Conservation (phyloP, 2,888 invertebrate species). For the Limnephilus auricula region DNA sequence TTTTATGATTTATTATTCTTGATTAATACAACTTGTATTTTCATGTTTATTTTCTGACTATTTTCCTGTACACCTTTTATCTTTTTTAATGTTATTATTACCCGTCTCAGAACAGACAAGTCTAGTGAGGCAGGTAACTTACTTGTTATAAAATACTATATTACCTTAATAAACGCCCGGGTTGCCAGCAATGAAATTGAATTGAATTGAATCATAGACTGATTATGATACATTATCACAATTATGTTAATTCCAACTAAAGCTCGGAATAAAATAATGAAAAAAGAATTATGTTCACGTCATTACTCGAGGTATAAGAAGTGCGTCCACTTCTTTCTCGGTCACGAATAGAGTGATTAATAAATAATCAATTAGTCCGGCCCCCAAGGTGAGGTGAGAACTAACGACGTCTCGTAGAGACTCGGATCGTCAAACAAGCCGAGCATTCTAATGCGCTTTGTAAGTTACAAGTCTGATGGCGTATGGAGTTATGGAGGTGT, state of each 20-base stretch:
- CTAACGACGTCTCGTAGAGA: neutral
- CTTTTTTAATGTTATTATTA: too few relatives aligned
- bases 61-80: too few relatives aligned
- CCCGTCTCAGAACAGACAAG: too few relatives aligned
- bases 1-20: too few relatives aligned
- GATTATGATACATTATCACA: too few relatives aligned
- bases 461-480: neutral
- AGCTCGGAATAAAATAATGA: neutral
- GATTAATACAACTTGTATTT: too few relatives aligned
- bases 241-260: neutral
- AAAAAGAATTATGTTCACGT: neutral
- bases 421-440: neutral
- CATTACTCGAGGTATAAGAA: neutral
- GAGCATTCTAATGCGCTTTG: neutral
- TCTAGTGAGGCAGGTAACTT: too few relatives aligned
- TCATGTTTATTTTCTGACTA: too few relatives aligned
- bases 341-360: conserved; percentile 4
- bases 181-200: too few relatives aligned
- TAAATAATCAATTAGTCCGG: conserved; percentile 16
- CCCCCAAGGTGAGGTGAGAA: neutral
- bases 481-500: neutral
- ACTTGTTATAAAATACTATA: too few relatives aligned
- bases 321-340: neutral
- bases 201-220: too few relatives aligned
- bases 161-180: too few relatives aligned